phyloP scores from a whole-genome alignment of 2,888 invertebrate genomes.

The Chalcosyrphus nemorum region DNA sequence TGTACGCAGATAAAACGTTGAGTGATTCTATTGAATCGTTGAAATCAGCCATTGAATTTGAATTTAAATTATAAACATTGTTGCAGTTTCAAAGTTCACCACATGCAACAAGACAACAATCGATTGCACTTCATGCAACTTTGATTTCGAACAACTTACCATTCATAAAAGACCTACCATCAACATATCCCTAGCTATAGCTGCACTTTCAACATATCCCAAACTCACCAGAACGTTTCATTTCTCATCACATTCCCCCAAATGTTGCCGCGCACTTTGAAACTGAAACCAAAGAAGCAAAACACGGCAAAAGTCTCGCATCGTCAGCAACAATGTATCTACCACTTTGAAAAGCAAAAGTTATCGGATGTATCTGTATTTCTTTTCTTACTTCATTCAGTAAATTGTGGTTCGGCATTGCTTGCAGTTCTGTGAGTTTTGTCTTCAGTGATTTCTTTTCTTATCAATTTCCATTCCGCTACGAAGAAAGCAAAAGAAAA shows the following conservation, averaged over 20 bases:
- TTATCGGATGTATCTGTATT: conserved; percentile 22
- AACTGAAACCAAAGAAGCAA: not conserved
- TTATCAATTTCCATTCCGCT: conserved; percentile 18
- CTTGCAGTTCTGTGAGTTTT: not conserved
- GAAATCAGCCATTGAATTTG: no score
- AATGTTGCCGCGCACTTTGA: not conserved
- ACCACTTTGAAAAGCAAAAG: conserved; percentile 20
- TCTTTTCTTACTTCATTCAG: conserved; percentile 36
- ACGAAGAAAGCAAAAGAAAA: not conserved
- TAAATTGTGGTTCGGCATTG: conserved; percentile 40
- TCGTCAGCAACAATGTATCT: not conserved
- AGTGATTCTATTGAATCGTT: no score
- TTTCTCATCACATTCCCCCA: not conserved
- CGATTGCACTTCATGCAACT: not conserved
- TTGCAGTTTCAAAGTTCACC: not conserved
- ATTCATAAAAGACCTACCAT: not conserved
- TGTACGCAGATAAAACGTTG: no score
- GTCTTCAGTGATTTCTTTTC: not conserved
- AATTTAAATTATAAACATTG: no score
- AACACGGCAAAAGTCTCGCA: not conserved
- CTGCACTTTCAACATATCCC: not conserved
- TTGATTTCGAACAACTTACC: not conserved
- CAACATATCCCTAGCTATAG: conserved; percentile 5
- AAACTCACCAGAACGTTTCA: conserved; percentile 1
- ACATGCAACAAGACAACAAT: not conserved